phyloP scores from a whole-genome alignment of 2,888 invertebrate genomes.

The Seladonia tumulorum region DNA sequence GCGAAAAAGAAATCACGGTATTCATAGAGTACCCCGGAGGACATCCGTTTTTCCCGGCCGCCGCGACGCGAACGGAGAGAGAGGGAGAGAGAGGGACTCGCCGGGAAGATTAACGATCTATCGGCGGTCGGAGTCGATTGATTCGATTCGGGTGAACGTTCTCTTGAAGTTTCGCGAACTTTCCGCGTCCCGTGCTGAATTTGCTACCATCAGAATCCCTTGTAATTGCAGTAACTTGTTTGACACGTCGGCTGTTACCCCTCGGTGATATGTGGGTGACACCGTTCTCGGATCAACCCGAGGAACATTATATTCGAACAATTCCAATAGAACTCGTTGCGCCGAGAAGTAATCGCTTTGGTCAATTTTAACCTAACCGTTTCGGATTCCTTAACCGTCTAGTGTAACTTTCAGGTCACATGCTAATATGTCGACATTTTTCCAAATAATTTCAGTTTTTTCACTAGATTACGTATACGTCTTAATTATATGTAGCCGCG shows the following conservation, averaged over 20 bases:
- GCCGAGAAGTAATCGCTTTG: neutral
- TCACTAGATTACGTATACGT: no score
- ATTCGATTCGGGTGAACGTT: slow-evolving; percentile 8
- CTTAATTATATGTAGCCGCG: no score
- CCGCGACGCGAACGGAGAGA: slow-evolving; percentile 17
- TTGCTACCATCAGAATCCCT: neutral
- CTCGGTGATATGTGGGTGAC: no score
- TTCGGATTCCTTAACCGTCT: no score
- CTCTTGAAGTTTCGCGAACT: neutral
- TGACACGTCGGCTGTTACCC: neutral
- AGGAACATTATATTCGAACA: neutral
- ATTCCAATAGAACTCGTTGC: neutral
- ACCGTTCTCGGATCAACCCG: neutral
- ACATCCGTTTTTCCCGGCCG: slow-evolving; percentile 33
- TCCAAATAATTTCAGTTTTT: no score
- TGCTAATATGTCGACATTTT: no score
- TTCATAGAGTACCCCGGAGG: slow-evolving; percentile 36
- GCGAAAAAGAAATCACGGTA: slow-evolving; percentile 48
- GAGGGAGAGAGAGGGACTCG: neutral
- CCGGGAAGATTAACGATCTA: neutral
- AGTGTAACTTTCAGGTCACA: no score
- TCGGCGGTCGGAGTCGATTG: neutral
- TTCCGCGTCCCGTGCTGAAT: slow-evolving; percentile 1
- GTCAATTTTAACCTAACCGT: neutral
- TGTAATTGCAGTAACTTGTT: slow-evolving; percentile 1